Evolutionary conservation across 2,113 vertebrate genomes (phyloP), one percentile per base, ranked within the genome.

Genomic region (Rhinolophus ferrumequinum): DNA sequence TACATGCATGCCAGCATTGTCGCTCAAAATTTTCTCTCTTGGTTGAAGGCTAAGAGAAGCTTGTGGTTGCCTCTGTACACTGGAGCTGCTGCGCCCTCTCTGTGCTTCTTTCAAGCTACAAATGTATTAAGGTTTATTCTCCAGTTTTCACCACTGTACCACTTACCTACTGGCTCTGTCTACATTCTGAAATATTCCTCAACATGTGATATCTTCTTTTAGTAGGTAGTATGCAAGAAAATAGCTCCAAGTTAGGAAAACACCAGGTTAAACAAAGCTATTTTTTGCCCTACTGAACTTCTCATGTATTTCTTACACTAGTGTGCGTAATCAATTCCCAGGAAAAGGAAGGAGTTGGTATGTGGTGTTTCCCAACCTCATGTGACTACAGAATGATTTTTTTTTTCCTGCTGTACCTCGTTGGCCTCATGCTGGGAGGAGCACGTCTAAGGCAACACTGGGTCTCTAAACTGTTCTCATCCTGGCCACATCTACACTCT

Each of bases 61-160:
- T 15, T 6, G 24, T 35, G 16, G 5, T 4, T 47, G 12, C 3
- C 44, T 1, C 7, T 0, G 8, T 2, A 2, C 14, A 18, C 8
- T 12, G 4, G 8, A 56, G 1, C 50, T 6, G 33, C 16, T 13
- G 16, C 2, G 2, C 6, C 12, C 13, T 18, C 19, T 33, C 13
- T 38, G 33, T 15, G 22, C n/a, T 84, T 33, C 26, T 54, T 58
- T 30, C 38, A 69, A 22, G 15, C 3, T 38, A 4, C 26, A 58
- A 26, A 41, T 8, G 18, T 5, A 54, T 8, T 38, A 33, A 67
- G 5, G 13, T 60, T 66, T 54, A 16, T 33, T 35, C 15, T 83
- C 24, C 1, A 21, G n/a, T n/a, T 21, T 38, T 90, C 30, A 21
- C 12, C n/a, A 14, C 24, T 21, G 0, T 22, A 0, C 26, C 26